Evolutionary conservation across 2,888 invertebrate species (phyloP), one percentile per base, ranked within the genome.

Genomic region (Tetheella fluctuosa): DNA sequence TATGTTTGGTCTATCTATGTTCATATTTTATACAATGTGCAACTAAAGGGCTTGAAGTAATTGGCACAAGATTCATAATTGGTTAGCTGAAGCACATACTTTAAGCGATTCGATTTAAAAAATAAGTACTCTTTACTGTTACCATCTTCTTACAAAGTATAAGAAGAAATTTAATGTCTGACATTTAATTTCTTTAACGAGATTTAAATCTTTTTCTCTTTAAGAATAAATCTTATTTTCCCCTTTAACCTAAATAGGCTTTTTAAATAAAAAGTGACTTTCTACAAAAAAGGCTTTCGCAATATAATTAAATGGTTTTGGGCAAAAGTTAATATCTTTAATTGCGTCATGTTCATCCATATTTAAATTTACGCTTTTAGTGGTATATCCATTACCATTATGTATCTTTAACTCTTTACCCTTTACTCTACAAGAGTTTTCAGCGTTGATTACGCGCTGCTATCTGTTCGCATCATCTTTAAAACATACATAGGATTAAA

Each of bases 401-500:
- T 70, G 69, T 74, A 74, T 77, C 73, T 72, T 67, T 61, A 69
- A 63, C 20, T 69, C 66, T 70, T 79, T 77, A 70, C 77, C 70
- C 73, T 65, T 66, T 64, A 65, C 70, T 65, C 64, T 48, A 20
- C n/a, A 20, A n/a, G n/a, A 48, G 10, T 48, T 64, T 68, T 63
- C 61, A 64, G 68, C 76, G 75, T 80, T 80, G 81, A 81, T 81
- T 79, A 77, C 76, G 59, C 70, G 30, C 60, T 62, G 69, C 69
- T 77, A 79, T 81, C 80, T 72, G 64, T 62, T 74, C 68, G 62
- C 59, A 63, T 59, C 64, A 71, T 69, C 68, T 67, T 25, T 53
- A n/a, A 13, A 28, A 34, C 15, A 34, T 23, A 55, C 59, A 54
- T 58, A 48, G 37, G 53, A 59, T 58, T 56, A 55, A 30, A 54